These are phyloP conservation scores for Colostygia pectinataria DNA, from an alignment of 2,888 invertebrate species.

Conservation along the genomic window DNA sequence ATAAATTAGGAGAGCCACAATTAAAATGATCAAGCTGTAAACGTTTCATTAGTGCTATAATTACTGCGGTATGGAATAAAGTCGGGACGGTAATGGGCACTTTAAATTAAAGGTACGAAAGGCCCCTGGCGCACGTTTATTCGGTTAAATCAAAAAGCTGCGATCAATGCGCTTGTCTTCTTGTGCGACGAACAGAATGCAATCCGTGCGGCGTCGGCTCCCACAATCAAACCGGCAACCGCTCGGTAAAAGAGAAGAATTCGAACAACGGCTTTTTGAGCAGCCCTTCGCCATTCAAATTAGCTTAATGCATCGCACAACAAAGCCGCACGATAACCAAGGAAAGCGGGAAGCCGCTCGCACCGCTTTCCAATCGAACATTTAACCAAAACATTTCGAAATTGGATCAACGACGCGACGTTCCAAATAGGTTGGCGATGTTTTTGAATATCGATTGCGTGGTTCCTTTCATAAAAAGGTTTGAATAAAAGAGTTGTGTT, in stretches of 20 bases:
- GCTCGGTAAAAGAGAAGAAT: slow-evolving; percentile 72
- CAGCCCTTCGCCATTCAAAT: slow-evolving; percentile 78
- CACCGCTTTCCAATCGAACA: slow-evolving; percentile 54
- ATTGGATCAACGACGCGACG: slow-evolving; percentile 41
- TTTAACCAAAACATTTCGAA: slow-evolving; percentile 53
- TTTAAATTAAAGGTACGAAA: slow-evolving; percentile 55
- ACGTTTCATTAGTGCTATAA: slow-evolving; percentile 40
- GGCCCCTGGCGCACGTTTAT: slow-evolving; percentile 43
- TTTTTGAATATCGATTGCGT: slow-evolving; percentile 43
- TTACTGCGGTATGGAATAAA: slow-evolving; percentile 43
- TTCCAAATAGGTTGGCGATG: slow-evolving; percentile 39
- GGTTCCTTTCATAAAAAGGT: slow-evolving; percentile 48
- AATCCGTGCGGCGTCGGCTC: slow-evolving; percentile 63
- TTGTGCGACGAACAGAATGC: slow-evolving; percentile 72
- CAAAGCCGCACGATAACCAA: slow-evolving; percentile 77
- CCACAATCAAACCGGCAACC: slow-evolving; percentile 69
- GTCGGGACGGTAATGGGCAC: slow-evolving; percentile 48
- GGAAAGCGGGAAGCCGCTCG: slow-evolving; percentile 60
- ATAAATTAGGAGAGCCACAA: slow-evolving; percentile 32
- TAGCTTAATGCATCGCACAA: slow-evolving; percentile 78
- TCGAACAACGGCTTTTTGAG: slow-evolving; percentile 78
- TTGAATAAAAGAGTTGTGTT: slow-evolving; percentile 56
- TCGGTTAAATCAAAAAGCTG: slow-evolving; percentile 64
- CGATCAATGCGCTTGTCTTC: slow-evolving; percentile 68
- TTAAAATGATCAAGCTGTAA: slow-evolving; percentile 38